These are phyloP conservation scores for Heliconius congener DNA, from an alignment of 1,140 invertebrate species.

Conservation along the genomic window DNA sequence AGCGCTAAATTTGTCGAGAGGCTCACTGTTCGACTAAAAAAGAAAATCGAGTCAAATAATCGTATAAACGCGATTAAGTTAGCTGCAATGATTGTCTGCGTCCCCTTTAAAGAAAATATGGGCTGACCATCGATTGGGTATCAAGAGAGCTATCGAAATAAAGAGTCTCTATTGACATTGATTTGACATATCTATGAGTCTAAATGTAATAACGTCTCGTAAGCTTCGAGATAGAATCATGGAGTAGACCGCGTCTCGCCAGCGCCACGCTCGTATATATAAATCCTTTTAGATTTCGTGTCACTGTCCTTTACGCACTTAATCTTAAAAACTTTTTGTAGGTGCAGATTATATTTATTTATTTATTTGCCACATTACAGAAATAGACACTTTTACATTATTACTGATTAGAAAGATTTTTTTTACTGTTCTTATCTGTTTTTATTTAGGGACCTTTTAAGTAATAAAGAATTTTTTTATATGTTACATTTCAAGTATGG, in stretches of 20 bases:
- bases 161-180: conserved; percentile 52
- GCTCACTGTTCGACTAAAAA: conserved; percentile 21
- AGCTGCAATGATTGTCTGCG: conserved; percentile 31
- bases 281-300: conserved; percentile 42
- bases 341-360: neutral
- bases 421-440: too few species aligned
- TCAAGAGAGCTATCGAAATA: conserved; percentile 48
- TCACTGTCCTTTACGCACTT: conserved; percentile 37
- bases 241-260: conserved; percentile 44
- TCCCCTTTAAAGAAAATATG: conserved; percentile 39
- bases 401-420: too few species aligned
- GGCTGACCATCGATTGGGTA: conserved; percentile 39
- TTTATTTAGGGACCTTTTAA: too few species aligned
- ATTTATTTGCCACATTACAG: too few species aligned
- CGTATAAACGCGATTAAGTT: conserved; percentile 28
- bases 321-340: conserved; percentile 26
- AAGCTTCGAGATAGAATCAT: conserved; percentile 46
- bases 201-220: conserved; percentile 54
- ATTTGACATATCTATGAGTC: conserved; percentile 58
- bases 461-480: too few species aligned
- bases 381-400: too few species aligned
- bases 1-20: conserved; percentile 20
- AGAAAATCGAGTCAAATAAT: conserved; percentile 26
- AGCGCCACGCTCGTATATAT: conserved; percentile 37
- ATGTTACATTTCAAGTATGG: too few species aligned